Conservation (phyloP, 2,797 vertebrate species). For the Pseudopleuronectes americanus region DNA sequence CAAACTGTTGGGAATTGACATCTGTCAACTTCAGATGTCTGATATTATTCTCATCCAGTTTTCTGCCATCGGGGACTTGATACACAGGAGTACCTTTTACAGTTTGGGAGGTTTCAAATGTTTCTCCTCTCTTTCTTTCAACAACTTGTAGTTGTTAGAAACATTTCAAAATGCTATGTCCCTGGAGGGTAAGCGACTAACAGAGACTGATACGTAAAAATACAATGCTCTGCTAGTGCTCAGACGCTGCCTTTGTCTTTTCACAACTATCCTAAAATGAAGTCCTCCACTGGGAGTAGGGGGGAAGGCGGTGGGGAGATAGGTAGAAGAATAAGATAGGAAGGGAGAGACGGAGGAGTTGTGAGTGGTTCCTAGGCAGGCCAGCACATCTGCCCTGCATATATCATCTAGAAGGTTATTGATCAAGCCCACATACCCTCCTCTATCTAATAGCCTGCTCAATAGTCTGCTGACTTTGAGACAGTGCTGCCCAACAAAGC, state of each 20-base stretch:
- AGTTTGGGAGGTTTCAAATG: constrained; percentile 34
- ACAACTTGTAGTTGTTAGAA: constrained; percentile 47
- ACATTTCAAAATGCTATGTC: constrained; percentile 58
- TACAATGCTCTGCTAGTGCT: constrained; percentile 25
- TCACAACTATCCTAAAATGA: constrained; percentile 31
- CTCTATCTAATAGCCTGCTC: constrained; percentile 46
- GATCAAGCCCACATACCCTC: constrained; percentile 52
- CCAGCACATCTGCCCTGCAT: constrained; percentile 16
- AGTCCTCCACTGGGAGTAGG: constrained; percentile 29
- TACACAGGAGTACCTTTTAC: constrained; percentile 26
- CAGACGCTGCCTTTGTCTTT: constrained; percentile 27
- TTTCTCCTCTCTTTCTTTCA: constrained; percentile 35
- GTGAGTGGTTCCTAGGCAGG: constrained; percentile 19
- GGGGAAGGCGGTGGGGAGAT: neutral
- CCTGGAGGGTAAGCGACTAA: constrained; percentile 57
- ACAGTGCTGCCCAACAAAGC: constrained; percentile 14
- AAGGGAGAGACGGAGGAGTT: neutral
- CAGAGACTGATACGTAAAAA: constrained; percentile 56
- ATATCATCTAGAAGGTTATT: constrained; percentile 52
- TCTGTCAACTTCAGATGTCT: constrained; percentile 32
- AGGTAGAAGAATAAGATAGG: neutral
- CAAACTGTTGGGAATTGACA: constrained; percentile 36
- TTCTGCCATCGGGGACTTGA: constrained; percentile 28
- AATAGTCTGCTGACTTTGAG: constrained; percentile 42
- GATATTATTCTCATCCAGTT: constrained; percentile 32